phyloP scores from a whole-genome alignment of 2,797 vertebrate species.

The Pipistrellus pipistrellus region DNA sequence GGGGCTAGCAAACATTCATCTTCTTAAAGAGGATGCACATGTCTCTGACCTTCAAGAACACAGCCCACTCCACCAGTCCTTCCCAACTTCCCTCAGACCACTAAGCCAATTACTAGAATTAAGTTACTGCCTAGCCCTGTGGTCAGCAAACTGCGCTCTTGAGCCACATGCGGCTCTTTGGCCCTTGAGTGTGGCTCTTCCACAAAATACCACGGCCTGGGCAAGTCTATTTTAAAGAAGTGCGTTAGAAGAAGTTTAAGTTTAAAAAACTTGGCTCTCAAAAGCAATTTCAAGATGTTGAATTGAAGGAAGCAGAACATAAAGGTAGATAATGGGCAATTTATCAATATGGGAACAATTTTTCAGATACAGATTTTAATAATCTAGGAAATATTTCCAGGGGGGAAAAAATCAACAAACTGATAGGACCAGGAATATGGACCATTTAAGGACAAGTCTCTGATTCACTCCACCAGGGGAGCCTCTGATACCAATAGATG shows the following conservation, averaged over 20 bases:
- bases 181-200: too few species aligned
- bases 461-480: background rate
- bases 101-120: background rate
- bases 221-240: too few species aligned
- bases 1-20: background rate
- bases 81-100: background rate
- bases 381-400: background rate
- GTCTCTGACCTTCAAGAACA: background rate
- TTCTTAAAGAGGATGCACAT: background rate
- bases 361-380: background rate
- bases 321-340: background rate
- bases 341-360: background rate
- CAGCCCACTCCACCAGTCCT: background rate
- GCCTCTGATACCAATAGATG: background rate
- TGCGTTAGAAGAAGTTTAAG: too few species aligned
- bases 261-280: too few species aligned
- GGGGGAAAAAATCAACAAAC: background rate
- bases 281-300: background rate
- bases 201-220: too few species aligned
- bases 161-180: too few species aligned
- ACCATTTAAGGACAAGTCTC: background rate
- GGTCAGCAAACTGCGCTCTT: too few species aligned
- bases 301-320: background rate
- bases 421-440: background rate
- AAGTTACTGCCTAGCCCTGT: background rate